Conservation (phyloP, 2,797 vertebrate species). For the Enteromius argenteus region DNA sequence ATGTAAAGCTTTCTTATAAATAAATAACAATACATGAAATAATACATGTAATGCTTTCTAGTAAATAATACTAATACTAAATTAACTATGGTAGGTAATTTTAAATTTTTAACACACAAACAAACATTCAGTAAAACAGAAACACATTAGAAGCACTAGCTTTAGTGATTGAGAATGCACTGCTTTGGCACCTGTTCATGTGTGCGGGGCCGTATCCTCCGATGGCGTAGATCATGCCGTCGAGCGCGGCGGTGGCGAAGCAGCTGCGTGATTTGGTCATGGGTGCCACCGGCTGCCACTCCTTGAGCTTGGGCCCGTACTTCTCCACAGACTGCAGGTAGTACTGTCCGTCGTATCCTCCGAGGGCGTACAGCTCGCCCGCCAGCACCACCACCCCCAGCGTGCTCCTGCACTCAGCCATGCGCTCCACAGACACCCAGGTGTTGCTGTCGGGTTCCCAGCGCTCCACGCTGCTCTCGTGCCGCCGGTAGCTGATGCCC, state of each 20-base stretch:
- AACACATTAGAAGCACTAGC: background rate
- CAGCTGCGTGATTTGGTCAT: constrained; percentile 97
- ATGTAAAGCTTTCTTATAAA: too few species aligned
- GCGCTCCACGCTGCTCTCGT: constrained; percentile 94
- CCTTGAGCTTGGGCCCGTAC: constrained; percentile 91
- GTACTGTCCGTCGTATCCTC: constrained; percentile 95
- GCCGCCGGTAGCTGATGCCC: constrained; percentile 91
- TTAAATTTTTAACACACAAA: background rate
- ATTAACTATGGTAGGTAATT: background rate
- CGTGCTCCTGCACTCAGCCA: constrained; percentile 94
- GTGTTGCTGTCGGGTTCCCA: constrained; percentile 98
- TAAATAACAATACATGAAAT: too few species aligned
- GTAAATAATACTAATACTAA: too few species aligned
- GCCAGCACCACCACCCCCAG: constrained; percentile 92
- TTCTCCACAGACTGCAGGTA: constrained; percentile 97
- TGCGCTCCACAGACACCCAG: constrained; percentile 91
- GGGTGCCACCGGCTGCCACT: constrained; percentile 95
- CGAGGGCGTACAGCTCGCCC: constrained; percentile 94
- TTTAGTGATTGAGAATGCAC: background rate
- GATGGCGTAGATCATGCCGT: constrained; percentile 98
- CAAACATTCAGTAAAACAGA: background rate
- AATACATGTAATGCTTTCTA: too few species aligned
- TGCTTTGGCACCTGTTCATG: constrained; percentile 87
- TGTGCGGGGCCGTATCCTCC: constrained; percentile 97
- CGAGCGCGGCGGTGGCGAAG: constrained; percentile 92